These are phyloP conservation scores for Apodemia mormo DNA, from an alignment of 2,888 invertebrate species.

Conservation along the genomic window DNA sequence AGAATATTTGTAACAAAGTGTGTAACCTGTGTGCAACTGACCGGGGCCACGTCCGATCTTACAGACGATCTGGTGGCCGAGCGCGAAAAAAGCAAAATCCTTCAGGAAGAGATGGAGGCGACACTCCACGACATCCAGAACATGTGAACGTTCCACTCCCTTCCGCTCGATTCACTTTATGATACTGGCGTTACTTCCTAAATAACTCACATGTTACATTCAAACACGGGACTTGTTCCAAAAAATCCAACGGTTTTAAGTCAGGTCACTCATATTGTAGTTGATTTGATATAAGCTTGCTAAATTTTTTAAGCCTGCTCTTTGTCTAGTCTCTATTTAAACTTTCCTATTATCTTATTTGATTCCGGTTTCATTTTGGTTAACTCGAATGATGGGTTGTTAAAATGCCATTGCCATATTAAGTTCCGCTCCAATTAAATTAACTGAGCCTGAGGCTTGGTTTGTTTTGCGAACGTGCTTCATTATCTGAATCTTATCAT, in stretches of 20 bases:
- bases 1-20: slow-evolving; percentile 47
- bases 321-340: neutral
- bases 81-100: slow-evolving; percentile 97
- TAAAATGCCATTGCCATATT: neutral
- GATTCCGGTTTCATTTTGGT: neutral
- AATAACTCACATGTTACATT: slow-evolving; percentile 31
- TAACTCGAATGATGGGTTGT: neutral
- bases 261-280: neutral
- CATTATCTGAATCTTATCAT: neutral
- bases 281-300: neutral
- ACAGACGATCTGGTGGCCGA: slow-evolving; percentile 97
- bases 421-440: neutral
- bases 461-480: neutral
- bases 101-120: slow-evolving; percentile 99
- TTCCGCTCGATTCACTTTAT: slow-evolving; percentile 45
- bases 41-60: slow-evolving; percentile 77
- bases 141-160: slow-evolving; percentile 87
- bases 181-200: slow-evolving; percentile 44
- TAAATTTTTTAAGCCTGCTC: neutral
- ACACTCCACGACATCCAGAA: slow-evolving; percentile 99
- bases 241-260: slow-evolving; percentile 22
- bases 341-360: neutral
- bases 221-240: slow-evolving; percentile 25
- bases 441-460: neutral
- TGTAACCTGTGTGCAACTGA: slow-evolving; percentile 70